phyloP scores from a whole-genome alignment of 2,888 invertebrate species.

The Aelia acuminata region DNA sequence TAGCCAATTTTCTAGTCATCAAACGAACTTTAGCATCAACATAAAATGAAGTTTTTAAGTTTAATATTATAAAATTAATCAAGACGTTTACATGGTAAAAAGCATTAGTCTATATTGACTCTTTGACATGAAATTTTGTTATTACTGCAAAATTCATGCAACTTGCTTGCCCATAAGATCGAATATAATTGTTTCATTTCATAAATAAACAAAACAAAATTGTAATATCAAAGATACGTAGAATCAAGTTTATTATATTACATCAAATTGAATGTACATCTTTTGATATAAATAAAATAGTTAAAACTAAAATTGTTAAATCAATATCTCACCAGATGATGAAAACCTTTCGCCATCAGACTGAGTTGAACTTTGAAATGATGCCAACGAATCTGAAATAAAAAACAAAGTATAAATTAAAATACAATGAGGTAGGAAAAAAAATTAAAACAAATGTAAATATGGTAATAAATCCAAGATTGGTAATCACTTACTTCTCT shows the following conservation, averaged over 20 bases:
- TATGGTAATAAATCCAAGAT: no score
- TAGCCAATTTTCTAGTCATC: constrained; percentile 58
- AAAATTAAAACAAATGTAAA: no score
- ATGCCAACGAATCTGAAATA: constrained; percentile 62
- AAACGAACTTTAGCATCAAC: constrained; percentile 26
- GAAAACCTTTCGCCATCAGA: constrained; percentile 60
- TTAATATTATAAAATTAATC: not conserved
- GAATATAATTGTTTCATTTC: not conserved
- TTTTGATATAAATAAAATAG: not conserved
- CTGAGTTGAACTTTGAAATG: constrained; percentile 57
- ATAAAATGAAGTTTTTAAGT: constrained; percentile 51
- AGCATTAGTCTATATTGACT: constrained; percentile 43
- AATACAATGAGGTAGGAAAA: not conserved
- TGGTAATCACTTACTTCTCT: no score
- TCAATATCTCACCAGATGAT: constrained; percentile 60
- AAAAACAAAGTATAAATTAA: constrained; percentile 47
- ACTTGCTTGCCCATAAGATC: constrained; percentile 23
- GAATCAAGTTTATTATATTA: not conserved
- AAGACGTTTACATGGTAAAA: constrained; percentile 51
- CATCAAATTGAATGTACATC: not conserved
- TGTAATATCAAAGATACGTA: not conserved
- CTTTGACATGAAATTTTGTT: constrained; percentile 19
- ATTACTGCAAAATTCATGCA: constrained; percentile 40
- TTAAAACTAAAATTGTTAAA: constrained; percentile 39
- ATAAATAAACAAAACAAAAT: not conserved